Evolutionary conservation across 2,113 vertebrate genomes (phyloP).

Genomic region (Entomyzon cyanotis): DNA sequence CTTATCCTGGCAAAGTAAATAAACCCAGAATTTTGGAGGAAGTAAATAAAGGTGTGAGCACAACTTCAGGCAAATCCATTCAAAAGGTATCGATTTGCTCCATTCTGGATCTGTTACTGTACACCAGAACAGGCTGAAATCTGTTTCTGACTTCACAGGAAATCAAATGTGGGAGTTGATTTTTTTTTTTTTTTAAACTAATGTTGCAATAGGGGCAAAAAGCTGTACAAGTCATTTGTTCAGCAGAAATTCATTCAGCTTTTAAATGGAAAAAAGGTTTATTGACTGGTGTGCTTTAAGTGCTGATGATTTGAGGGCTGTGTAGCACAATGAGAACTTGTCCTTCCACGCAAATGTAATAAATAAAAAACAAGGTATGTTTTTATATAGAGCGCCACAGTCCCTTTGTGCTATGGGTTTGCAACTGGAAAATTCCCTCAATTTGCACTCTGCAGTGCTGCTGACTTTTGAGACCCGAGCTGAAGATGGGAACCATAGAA

Average conservation of each 20-base stretch:
- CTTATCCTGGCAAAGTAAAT: background rate
- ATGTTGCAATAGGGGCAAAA: background rate
- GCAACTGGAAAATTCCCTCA: background rate
- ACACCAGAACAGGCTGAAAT: background rate
- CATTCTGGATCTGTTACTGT: background rate
- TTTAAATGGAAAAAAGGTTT: background rate
- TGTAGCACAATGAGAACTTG: background rate
- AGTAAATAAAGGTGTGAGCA: slow-evolving; percentile 11
- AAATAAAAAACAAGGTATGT: background rate
- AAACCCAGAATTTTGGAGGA: background rate
- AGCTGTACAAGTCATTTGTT: background rate
- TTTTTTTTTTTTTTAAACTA: background rate
- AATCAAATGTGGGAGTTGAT: background rate
- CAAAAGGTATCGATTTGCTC: background rate
- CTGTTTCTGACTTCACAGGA: background rate
- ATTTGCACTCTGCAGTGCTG: background rate
- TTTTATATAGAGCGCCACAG: background rate
- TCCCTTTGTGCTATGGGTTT: background rate
- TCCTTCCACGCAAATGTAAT: background rate
- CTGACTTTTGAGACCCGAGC: background rate
- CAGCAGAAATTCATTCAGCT: background rate
- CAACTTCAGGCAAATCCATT: background rate
- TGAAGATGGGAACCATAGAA: background rate
- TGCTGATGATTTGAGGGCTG: background rate
- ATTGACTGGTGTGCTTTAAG: background rate